Base-by-base conservation (phyloP, 92 coral and sea anemone species). In the Epizoanthus scotinus region DNA sequence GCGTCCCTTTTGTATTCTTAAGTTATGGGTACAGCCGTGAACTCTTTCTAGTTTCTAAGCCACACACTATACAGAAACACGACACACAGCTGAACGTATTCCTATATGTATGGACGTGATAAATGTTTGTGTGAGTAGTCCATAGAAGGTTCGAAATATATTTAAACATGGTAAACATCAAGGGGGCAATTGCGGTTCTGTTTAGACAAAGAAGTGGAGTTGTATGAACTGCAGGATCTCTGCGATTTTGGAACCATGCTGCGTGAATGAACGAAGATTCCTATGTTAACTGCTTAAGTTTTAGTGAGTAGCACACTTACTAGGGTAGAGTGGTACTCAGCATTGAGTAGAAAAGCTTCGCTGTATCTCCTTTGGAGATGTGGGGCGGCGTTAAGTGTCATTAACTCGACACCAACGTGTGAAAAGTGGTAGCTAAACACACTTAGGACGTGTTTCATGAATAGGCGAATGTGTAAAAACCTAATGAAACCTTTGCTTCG, bases 171-270 rank as follows among this genome's bases (percentile, higher is more conserved):
- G 54, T 75, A 21, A 59, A 31, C 81, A 75, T 75, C 68, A 57
- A 75, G 81, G 81, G 81, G 81, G 81, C 81, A 75, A 55, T 28
- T 27, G 40, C 38, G 44, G 61, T 19, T 28, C 19, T 58, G 12
- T 28, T 75, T 19, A 75, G 52, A 75, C 81, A 75, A 75, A 75
- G 81, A 58, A 75, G 40, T 55, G 8, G 67, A 59, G 67, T 67
- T 20, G 21, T 38, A 3, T n/a, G 31, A 75, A 58, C 81, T 75
- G 81, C 81, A 75, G 68, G 81, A 75, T 58, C 67, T 75, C 81
- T 31, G 22, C 54, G 63, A 38, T 26, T 17, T 28, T 21, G 69
- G 68, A 12, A 58, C 44, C 81, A 75, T 44, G 81, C 81, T 75
- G 81, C 68, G 81, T 20, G 53, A 31, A 75, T 38, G 68, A 59